Evolutionary conservation across 2,888 invertebrate species (phyloP).

Genomic region (Arrhopalites spinosus): DNA sequence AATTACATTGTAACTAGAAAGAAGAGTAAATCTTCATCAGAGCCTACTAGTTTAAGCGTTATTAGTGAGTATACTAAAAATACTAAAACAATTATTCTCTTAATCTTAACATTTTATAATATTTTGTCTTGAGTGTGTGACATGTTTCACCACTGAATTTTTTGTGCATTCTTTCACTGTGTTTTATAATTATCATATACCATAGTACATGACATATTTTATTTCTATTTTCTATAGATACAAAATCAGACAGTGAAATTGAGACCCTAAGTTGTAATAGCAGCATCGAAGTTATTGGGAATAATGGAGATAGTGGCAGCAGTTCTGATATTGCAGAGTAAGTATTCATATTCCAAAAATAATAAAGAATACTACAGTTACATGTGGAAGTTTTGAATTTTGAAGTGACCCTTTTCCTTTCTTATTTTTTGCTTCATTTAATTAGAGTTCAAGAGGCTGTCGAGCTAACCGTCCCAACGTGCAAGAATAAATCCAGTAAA

Average conservation of each 20-base stretch:
- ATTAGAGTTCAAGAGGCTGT: constrained; percentile 52
- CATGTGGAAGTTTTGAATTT: not conserved
- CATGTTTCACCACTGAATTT: too few relatives aligned
- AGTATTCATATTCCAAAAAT: constrained; percentile 20
- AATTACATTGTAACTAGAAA: not conserved
- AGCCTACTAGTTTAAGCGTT: constrained; percentile 27
- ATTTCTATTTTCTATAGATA: too few relatives aligned
- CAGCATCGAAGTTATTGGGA: constrained; percentile 55
- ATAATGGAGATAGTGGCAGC: constrained; percentile 52
- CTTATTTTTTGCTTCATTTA: not conserved
- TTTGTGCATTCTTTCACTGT: too few relatives aligned
- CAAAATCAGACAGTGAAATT: constrained; percentile 55
- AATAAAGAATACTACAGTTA: not conserved
- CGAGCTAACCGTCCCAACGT: constrained; percentile 22
- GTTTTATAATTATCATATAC: too few relatives aligned
- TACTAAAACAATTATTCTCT: not conserved
- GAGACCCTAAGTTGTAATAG: constrained; percentile 55
- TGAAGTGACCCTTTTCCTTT: too few relatives aligned
- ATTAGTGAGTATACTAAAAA: constrained; percentile 25
- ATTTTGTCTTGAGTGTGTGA: too few relatives aligned
- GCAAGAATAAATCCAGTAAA: constrained; percentile 9
- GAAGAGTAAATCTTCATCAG: constrained; percentile 17
- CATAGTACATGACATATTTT: too few relatives aligned
- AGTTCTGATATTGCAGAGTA: constrained; percentile 50
- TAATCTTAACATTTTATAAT: constrained; percentile 8